Evolutionary conservation across 2,797 vertebrate genomes (phyloP).

Genomic region (Odontamblyopus lacepedii): DNA sequence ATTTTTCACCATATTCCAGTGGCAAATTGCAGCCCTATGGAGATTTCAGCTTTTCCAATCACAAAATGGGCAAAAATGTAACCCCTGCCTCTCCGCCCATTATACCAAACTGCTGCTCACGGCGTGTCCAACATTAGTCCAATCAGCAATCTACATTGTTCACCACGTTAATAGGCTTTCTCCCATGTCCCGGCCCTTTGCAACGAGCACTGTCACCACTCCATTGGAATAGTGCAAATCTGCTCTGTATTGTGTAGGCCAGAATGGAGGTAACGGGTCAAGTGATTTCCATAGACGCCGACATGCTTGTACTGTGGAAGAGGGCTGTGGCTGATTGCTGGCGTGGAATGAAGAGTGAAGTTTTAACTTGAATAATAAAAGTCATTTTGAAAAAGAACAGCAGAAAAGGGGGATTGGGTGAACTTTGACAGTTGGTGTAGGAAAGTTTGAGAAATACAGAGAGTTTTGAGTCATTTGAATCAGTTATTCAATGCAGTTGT

Average conservation of each 20-base stretch:
- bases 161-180: constrained; percentile 20
- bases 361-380: constrained; percentile 12
- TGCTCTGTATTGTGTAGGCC: constrained; percentile 31
- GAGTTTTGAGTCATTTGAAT: neutral
- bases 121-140: constrained; percentile 41
- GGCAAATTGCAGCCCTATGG: too few species aligned
- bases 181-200: constrained; percentile 8
- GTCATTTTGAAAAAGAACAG: neutral
- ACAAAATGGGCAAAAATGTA: neutral
- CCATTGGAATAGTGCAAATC: constrained; percentile 24
- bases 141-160: constrained; percentile 19
- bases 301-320: constrained; percentile 16
- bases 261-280: constrained; percentile 28
- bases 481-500: neutral
- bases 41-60: neutral
- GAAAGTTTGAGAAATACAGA: neutral
- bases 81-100: neutral
- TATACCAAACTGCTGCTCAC: constrained; percentile 1
- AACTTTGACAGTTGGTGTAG: neutral
- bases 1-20: too few species aligned
- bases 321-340: constrained; percentile 16
- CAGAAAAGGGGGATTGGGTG: too few species aligned
- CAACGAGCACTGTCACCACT: constrained; percentile 16
- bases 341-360: constrained; percentile 14
- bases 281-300: constrained; percentile 38